Conservation (phyloP, 2,113 vertebrate genomes). For the Bettongia penicillata region DNA sequence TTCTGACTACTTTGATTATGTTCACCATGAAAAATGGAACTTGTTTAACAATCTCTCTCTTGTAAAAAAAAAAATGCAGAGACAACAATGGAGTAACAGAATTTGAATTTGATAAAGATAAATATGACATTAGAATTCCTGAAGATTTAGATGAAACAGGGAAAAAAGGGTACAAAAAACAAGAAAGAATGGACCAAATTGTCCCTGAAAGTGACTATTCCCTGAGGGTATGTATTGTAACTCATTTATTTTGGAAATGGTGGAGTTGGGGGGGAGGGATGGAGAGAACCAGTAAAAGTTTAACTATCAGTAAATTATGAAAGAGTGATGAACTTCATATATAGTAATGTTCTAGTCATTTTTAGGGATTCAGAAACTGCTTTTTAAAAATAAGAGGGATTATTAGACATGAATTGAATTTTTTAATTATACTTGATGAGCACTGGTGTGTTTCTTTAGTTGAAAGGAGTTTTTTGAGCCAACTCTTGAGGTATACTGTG, state of each 20-base stretch:
- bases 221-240: slow-evolving; percentile 81
- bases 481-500: background rate
- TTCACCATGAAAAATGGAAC: background rate
- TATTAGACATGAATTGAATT: background rate
- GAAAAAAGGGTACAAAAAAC: slow-evolving; percentile 84
- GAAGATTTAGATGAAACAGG: slow-evolving; percentile 87
- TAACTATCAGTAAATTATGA: background rate
- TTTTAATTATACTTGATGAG: background rate
- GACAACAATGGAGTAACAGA: slow-evolving; percentile 87
- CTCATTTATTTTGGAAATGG: background rate
- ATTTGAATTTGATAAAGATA: slow-evolving; percentile 93
- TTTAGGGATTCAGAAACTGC: background rate
- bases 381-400: background rate
- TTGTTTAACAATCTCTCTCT: background rate
- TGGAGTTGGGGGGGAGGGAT: background rate
- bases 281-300: background rate
- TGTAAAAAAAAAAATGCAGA: slow-evolving; percentile 79
- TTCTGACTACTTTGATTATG: background rate
- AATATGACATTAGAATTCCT: slow-evolving; percentile 94
- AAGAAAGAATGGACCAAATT: slow-evolving; percentile 84
- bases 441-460: background rate
- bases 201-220: slow-evolving; percentile 91
- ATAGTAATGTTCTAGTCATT: background rate
- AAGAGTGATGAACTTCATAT: background rate
- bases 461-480: background rate